These are phyloP conservation scores for Ashinkailepas kermadecensis DNA, from an alignment of 2,888 invertebrate species.

Conservation along the genomic window DNA sequence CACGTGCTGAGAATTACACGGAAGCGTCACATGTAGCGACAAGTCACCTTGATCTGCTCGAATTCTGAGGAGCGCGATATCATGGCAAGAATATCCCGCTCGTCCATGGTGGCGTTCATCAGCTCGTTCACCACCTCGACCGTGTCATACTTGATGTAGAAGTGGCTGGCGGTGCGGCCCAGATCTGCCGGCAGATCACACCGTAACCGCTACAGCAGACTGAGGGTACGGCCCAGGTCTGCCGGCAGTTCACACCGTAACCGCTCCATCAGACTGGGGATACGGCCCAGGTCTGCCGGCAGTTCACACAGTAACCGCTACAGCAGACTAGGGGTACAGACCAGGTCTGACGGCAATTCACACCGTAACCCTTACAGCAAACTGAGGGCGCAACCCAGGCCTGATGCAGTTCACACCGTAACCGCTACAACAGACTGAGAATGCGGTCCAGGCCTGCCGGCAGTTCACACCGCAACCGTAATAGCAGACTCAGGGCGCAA, in stretches of 20 bases:
- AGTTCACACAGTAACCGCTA: too few species aligned
- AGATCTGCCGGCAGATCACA: conserved; percentile 52
- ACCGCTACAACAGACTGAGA: too few species aligned
- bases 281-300: conserved; percentile 54
- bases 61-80: conserved; percentile 91
- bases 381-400: too few species aligned
- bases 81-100: conserved; percentile 78
- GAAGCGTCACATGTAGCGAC: conserved; percentile 24
- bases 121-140: conserved; percentile 85
- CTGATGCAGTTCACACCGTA: too few species aligned
- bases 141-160: conserved; percentile 93
- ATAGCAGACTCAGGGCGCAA: too few species aligned
- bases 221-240: conserved; percentile 52
- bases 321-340: conserved; percentile 38
- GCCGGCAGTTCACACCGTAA: conserved; percentile 38
- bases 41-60: conserved; percentile 74
- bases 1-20: conserved; percentile 31
- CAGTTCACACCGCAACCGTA: too few species aligned
- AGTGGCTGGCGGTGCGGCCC: conserved; percentile 94
- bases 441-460: too few species aligned
- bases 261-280: conserved; percentile 31
- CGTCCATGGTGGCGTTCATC: conserved; percentile 70
- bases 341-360: conserved; percentile 52
- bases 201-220: too few species aligned
- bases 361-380: too few species aligned